These are phyloP conservation scores for Notechis scutatus DNA, from an alignment of 2,113 vertebrate species.

Conservation along the genomic window DNA sequence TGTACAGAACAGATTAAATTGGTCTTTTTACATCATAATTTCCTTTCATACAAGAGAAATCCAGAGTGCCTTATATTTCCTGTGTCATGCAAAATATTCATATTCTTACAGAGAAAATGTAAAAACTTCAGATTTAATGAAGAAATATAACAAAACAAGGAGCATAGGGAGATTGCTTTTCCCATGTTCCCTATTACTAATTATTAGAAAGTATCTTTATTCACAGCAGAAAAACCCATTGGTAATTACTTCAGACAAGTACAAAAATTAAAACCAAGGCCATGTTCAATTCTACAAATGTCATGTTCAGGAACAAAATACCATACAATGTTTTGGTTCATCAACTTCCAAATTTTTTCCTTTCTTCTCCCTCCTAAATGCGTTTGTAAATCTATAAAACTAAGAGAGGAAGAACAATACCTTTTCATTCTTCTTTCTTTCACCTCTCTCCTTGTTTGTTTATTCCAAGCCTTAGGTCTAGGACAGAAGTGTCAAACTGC, in stretches of 20 bases:
- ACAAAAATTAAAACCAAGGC: background rate
- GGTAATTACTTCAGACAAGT: background rate
- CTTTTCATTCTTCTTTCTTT: conserved; percentile 4
- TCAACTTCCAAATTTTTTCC: background rate
- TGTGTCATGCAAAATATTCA: background rate
- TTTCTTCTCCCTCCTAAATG: background rate
- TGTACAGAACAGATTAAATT: background rate
- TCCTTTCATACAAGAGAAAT: background rate
- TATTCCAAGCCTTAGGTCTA: background rate
- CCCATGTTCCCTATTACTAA: background rate
- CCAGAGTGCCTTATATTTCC: background rate
- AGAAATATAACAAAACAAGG: background rate
- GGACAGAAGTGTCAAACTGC: background rate
- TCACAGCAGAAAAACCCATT: background rate
- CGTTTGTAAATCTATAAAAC: background rate
- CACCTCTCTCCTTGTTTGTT: background rate
- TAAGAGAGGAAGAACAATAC: background rate
- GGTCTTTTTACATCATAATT: background rate
- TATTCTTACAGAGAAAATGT: too few species aligned
- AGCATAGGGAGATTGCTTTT: background rate
- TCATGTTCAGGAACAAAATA: background rate
- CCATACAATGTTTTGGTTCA: background rate
- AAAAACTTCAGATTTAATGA: background rate
- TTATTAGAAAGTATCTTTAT: background rate
- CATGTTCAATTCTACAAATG: background rate